Base-by-base conservation (phyloP, 2,797 vertebrate species). In the Linurgus olivaceus region DNA sequence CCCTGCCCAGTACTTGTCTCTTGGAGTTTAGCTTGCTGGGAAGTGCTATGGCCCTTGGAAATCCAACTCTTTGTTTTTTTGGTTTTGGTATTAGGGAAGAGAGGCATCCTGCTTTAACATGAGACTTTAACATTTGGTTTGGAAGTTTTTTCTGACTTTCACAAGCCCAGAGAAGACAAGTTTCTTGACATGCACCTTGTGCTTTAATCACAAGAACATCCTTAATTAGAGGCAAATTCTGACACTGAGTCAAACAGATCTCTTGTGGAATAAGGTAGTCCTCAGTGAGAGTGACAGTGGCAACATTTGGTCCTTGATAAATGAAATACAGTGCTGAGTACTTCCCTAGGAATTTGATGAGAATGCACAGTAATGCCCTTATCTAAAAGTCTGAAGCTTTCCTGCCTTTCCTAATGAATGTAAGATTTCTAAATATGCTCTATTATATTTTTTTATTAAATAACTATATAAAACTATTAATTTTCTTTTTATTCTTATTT, bases 211-310 rank as follows among this genome's bases (percentile, higher is more conserved):
- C 76, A 92, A 40, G 76, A 95, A 86, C 31, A 73, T 63, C 62
- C 58, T 96, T 94, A 92, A 95, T 94, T 91, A 94, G 66, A 66
- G 72, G 75, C 25, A 89, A 89, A 90, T 93, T 80, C 85, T 95
- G 88, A 92, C 68, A 86, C 31, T 38, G 72, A 93, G 75, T 88
- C 78, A 90, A 91, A 86, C 86, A 93, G 65, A 92, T 89, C 61
- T 62, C 75, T 91, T 88, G 38, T 59, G 47, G 78, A 94, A 92
- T 86, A 97, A 88, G 54, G 33, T 58, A 77, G 78, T 65, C 54
- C 68, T 80, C 58, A 68, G 68, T 68, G 45, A 92, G 48, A 94
- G 44, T 90, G 82, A 86, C 84, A 93, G 78, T 78, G 70, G 75
- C 47, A 97, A 93, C 89, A 91, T 92, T 54, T 78, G 75, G 42